These are phyloP conservation scores for Ferrisia virgata DNA, from an alignment of 2,888 invertebrate genomes.

Conservation along the genomic window DNA sequence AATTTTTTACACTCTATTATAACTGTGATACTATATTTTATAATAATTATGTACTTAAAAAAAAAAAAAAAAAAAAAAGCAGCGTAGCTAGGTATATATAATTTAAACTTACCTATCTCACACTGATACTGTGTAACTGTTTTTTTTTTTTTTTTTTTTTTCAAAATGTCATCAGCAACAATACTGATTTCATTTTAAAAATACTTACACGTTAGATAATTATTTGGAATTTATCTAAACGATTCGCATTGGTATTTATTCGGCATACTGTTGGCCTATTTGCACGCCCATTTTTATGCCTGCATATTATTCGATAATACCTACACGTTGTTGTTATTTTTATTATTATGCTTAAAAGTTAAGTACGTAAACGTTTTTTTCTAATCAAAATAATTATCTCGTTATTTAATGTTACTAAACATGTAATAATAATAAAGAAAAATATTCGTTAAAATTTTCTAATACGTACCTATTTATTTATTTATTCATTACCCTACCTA, in stretches of 20 bases:
- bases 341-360: too few relatives aligned
- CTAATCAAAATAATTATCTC: background rate
- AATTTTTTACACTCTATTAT: background rate
- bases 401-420: too few relatives aligned
- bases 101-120: background rate
- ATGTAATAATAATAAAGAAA: too few relatives aligned
- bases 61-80: too few relatives aligned
- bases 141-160: background rate
- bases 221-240: background rate
- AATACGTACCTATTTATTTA: too few relatives aligned
- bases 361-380: background rate
- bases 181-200: too few relatives aligned
- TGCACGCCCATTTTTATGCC: background rate
- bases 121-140: background rate
- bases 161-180: background rate
- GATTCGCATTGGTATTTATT: background rate
- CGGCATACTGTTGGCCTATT: background rate
- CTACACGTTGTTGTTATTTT: background rate
- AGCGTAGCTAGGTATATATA: too few relatives aligned
- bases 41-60: background rate
- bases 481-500: too few relatives aligned
- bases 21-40: background rate
- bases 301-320: background rate
- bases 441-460: too few relatives aligned
- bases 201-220: background rate